Evolutionary conservation across 1,140 invertebrate species (phyloP).

Genomic region (Hycleus phaleratus): DNA sequence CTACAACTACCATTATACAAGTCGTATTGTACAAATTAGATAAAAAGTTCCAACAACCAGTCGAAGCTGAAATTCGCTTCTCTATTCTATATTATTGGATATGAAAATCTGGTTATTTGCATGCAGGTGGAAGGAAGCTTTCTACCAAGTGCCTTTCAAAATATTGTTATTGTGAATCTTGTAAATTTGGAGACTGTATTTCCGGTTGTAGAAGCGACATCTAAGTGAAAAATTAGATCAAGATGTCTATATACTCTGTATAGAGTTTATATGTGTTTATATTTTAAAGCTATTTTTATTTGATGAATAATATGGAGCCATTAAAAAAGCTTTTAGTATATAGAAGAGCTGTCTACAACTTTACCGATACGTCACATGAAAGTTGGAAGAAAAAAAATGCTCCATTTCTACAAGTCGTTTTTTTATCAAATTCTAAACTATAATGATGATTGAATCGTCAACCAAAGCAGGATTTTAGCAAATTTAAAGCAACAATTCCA

Average conservation of each 20-base stretch:
- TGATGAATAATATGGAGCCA: conserved; percentile 26
- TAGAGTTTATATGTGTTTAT: conserved; percentile 19
- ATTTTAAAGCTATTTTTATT: conserved; percentile 25
- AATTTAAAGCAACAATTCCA: too few relatives aligned
- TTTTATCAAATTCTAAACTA: too few relatives aligned
- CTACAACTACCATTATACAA: too few relatives aligned
- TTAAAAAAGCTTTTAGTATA: conserved; percentile 25
- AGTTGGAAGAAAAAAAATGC: too few relatives aligned
- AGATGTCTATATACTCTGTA: not conserved
- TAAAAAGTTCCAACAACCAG: conserved; percentile 13
- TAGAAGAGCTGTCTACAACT: not conserved
- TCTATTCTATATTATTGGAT: too few relatives aligned
- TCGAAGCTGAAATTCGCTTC: not conserved
- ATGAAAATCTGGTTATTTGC: conserved; percentile 7
- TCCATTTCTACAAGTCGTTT: too few relatives aligned
- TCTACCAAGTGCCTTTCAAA: not conserved
- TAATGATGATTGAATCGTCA: too few relatives aligned
- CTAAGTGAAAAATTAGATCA: conserved; percentile 18
- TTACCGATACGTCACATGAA: too few relatives aligned
- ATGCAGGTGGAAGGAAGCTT: conserved; percentile 1
- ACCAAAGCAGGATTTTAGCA: too few relatives aligned
- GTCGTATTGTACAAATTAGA: conserved; percentile 2
- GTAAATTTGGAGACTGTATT: too few relatives aligned
- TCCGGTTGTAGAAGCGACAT: not conserved
- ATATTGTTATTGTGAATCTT: not conserved